Percentiles rank a stretch among this genome's conserved stretches.
phyloP scores from a whole-genome alignment of 2,797 vertebrate genomes.

The Pseudochromis fuscus region DNA sequence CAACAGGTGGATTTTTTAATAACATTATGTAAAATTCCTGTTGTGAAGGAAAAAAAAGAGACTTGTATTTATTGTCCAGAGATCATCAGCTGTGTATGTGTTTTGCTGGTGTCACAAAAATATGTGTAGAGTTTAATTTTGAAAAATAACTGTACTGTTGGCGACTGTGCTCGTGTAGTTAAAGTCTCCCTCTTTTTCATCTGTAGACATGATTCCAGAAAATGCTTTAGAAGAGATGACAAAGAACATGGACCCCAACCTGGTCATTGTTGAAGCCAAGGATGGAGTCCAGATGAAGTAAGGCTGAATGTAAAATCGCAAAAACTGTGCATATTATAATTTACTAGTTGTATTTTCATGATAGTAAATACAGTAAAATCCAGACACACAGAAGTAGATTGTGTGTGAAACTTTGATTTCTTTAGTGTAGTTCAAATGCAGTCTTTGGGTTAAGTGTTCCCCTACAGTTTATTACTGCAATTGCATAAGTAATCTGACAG shows the following conservation, averaged over 20 bases:
- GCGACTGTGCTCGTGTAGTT: neutral
- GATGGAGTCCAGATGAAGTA: constrained; percentile 94
- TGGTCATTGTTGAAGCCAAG: constrained; percentile 93
- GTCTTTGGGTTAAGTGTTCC: neutral
- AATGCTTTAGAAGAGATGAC: constrained; percentile 99
- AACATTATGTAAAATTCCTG: no score
- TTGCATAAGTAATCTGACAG: neutral
- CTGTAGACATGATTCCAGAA: constrained; percentile 96
- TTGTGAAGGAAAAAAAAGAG: no score
- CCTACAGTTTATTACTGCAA: no score
- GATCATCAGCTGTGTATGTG: no score
- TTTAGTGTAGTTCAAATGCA: neutral
- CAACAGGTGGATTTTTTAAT: no score
- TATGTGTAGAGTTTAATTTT: neutral
- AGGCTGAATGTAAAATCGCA: constrained; percentile 70
- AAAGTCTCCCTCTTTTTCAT: neutral
- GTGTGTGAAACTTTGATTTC: neutral
- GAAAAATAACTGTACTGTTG: neutral
- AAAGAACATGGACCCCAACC: constrained; percentile 96
- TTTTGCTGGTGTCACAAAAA: neutral
- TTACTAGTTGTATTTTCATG: no score
- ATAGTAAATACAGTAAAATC: no score
- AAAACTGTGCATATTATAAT: no score
- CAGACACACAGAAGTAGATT: no score
- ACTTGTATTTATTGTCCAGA: no score